phyloP scores from a whole-genome alignment of 2,113 vertebrate genomes.

The Canis aureus region DNA sequence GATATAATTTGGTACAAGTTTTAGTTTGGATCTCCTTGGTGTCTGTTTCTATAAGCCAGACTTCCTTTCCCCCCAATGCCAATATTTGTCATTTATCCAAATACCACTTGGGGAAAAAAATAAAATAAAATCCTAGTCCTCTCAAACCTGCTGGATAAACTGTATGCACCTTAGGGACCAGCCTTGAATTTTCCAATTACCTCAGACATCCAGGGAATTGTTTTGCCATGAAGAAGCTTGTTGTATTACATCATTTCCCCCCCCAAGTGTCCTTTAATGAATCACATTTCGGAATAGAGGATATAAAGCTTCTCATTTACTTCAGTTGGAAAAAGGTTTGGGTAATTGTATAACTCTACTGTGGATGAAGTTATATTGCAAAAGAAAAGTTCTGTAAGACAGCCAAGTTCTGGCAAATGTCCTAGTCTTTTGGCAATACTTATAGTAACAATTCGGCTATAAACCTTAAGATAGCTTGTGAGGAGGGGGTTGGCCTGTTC shows the following conservation, averaged over 20 bases:
- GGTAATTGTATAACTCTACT: neutral
- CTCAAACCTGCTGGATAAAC: slow-evolving; percentile 17
- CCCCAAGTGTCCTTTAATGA: neutral
- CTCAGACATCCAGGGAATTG: slow-evolving; percentile 65
- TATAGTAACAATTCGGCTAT: neutral
- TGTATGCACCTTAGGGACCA: slow-evolving; percentile 36
- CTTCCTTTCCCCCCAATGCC: neutral
- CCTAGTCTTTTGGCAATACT: neutral
- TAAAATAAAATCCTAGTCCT: neutral
- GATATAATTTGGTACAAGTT: neutral
- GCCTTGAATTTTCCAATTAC: slow-evolving; percentile 67
- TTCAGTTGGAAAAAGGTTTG: neutral
- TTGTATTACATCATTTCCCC: slow-evolving; percentile 52
- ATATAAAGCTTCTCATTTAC: slow-evolving; percentile 15
- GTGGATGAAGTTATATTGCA: neutral
- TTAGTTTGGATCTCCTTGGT: slow-evolving; percentile 25
- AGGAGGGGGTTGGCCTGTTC: neutral
- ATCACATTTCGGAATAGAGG: neutral
- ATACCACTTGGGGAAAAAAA: neutral
- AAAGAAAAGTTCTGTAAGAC: neutral
- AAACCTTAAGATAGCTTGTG: neutral
- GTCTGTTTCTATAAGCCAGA: slow-evolving; percentile 12
- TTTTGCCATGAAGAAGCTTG: slow-evolving; percentile 25
- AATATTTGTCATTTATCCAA: slow-evolving; percentile 43
- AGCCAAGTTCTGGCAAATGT: neutral